Base-by-base conservation (phyloP, 2,888 invertebrate genomes). In the Sarcophaga carnaria region DNA sequence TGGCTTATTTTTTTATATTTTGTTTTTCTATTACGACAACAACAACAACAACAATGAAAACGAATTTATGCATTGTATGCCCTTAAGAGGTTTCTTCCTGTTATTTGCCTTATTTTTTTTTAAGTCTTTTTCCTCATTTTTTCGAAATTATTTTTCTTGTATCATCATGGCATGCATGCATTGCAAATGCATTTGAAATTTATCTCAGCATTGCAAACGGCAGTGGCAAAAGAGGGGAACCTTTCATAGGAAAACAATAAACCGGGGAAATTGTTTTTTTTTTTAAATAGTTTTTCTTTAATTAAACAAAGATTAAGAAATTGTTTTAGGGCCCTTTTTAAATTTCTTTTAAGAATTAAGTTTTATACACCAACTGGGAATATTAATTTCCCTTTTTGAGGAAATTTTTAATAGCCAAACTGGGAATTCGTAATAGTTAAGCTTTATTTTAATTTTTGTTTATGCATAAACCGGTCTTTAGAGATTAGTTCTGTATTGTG, bases 51-150 rank as follows among this genome's bases (percentile, higher is more conserved):
- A 37, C 37, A 37, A 37, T 37, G 37, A 10, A 37, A 37, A 37
- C 37, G 37, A 85, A 85, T 83, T 83, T 80, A 83, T 86, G 72
- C 86, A 86, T 60, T 72, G 76, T 80, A 76, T 80, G 63, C 59
- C 72, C 76, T 83, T 83, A 83, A 86, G 72, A 80, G 86, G 86
- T 72, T 86, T 83, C 83, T 86, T 86, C 83, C 86, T 83, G 83
- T 80, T 83, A 72, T 83, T 80, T 62, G 69, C 20, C 45, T 66
- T 75, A 62, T 47, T 80, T 77, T 77, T 20, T 77, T 27, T 60
- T 47, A 27, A 22, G 14, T 49, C 20, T 72, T 83, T 59, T 25
- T 67, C 37, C 8, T 10, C 37, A 37, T 37, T 64, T 69, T 79
- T 63, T 63, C 1, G 4, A 54, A 11, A 47, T 37, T 67, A 10